Evolutionary conservation across 1,140 invertebrate genomes (phyloP), one percentile per base, ranked within the genome.

Genomic region (Saccostrea echinata): DNA sequence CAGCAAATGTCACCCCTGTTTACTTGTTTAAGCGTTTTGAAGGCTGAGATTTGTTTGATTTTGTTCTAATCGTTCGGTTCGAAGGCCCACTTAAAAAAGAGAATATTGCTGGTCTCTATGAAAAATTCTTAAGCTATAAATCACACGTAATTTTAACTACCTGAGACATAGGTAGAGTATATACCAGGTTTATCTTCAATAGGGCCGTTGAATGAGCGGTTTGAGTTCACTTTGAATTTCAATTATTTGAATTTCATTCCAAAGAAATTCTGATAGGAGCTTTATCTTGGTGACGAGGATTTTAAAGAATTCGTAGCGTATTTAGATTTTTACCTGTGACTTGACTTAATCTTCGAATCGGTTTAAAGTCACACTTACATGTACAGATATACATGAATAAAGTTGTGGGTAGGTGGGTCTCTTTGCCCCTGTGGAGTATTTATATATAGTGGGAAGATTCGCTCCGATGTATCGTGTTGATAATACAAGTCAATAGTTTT

Each of bases 401-500:
- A 30, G 27, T 27, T 33, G 24, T 21, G 3, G 57, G 27, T 76
- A 76, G 68, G 27, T 76, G 68, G 68, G 27, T 27, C 24, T 76
- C 27, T 76, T 76, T 27, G 16, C 30, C 27, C 68, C 68, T 18
- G 11, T 76, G 68, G 68, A 33, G 68, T 24, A 83, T 83, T 53
- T 51, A 83, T 52, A 83, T 53, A 83, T 27, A n/a, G n/a, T 51
- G 16, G n/a, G 51, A 83, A 83, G 33, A 83, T 43, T 24, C 30
- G 35, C 43, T 24, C 51, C 43, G 35, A 83, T 83, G 51, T 51
- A 51, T 27, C 51, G 33, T 51, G 81, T 83, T 83, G 81, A 83
- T 83, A 83, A 83, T 52, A 83, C 24, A 83, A 52, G 81, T 83
- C 81, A 83, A 83, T 83, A 83, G 81, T 83, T 83, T 83, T 52